Evolutionary conservation across 2,113 vertebrate species (phyloP).

Genomic region (Heterotis niloticus): DNA sequence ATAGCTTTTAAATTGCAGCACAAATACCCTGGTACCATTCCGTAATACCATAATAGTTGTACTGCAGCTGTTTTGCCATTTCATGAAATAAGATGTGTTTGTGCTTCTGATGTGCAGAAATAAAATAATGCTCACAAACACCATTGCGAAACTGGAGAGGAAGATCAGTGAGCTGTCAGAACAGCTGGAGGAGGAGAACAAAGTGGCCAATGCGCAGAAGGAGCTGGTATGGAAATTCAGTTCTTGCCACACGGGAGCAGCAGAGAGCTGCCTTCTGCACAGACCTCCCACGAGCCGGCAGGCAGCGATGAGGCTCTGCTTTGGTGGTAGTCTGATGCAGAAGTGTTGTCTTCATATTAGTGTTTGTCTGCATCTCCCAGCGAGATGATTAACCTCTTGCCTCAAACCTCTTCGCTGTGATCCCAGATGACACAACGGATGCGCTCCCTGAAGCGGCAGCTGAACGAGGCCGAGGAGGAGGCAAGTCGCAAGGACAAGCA

Average conservation of each 20-base stretch:
- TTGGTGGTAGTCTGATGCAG: too few species aligned
- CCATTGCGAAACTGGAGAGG: conserved; percentile 65
- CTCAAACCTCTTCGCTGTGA: neutral
- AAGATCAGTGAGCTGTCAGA: conserved; percentile 63
- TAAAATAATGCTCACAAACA: conserved; percentile 55
- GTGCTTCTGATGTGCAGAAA: conserved; percentile 45
- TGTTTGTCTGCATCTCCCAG: neutral
- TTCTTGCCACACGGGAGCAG: conserved; percentile 17
- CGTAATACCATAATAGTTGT: too few species aligned
- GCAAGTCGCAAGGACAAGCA: conserved; percentile 62
- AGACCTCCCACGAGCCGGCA: neutral
- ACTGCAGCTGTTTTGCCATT: too few species aligned
- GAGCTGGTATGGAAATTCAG: conserved; percentile 54
- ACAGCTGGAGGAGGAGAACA: conserved; percentile 69
- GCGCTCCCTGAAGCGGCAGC: conserved; percentile 68
- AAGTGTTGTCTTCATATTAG: neutral
- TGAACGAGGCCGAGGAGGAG: conserved; percentile 67
- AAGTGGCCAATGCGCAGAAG: conserved; percentile 60
- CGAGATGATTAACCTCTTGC: neutral
- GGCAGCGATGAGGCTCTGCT: too few species aligned
- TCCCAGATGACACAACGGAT: conserved; percentile 67
- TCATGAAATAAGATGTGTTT: neutral
- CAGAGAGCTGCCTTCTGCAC: neutral
- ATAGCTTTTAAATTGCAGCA: neutral
- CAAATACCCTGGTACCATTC: too few species aligned